phyloP scores from a whole-genome alignment of 2,113 vertebrate genomes.

The Rhynchopsitta pachyrhyncha region DNA sequence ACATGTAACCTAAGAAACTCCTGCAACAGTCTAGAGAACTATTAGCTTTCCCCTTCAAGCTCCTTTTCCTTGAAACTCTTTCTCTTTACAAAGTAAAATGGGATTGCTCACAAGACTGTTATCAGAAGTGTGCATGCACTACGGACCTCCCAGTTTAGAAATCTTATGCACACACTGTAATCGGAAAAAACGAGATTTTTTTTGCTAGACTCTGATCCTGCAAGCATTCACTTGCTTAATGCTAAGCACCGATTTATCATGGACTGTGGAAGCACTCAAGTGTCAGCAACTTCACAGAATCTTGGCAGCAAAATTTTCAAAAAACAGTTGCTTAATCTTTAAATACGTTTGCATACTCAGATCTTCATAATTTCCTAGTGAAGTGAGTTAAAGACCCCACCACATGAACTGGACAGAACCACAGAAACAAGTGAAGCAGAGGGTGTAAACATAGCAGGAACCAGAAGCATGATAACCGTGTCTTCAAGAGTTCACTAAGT shows the following conservation, averaged over 20 bases:
- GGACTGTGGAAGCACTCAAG: background rate
- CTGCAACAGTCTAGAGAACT: background rate
- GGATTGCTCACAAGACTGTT: background rate
- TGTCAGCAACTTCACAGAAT: background rate
- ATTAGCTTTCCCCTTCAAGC: background rate
- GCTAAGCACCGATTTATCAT: background rate
- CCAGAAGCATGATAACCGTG: background rate
- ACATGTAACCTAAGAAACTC: background rate
- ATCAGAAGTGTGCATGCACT: background rate
- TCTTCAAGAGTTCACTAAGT: slow-evolving; percentile 2
- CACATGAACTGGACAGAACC: background rate
- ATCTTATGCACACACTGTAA: background rate
- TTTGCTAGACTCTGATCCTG: background rate
- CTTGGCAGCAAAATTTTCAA: background rate
- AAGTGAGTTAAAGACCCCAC: background rate
- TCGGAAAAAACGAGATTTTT: background rate
- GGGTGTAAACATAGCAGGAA: background rate
- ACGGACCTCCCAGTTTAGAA: background rate
- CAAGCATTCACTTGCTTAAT: background rate
- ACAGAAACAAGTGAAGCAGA: slow-evolving; percentile 1
- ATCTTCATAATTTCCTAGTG: background rate
- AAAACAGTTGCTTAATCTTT: background rate
- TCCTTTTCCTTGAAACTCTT: background rate
- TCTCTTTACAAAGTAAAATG: background rate
- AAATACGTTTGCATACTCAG: background rate